Evolutionary conservation across 2,797 vertebrate species (phyloP), one percentile per base, ranked within the genome.

Genomic region (Protonibea diacanthus): DNA sequence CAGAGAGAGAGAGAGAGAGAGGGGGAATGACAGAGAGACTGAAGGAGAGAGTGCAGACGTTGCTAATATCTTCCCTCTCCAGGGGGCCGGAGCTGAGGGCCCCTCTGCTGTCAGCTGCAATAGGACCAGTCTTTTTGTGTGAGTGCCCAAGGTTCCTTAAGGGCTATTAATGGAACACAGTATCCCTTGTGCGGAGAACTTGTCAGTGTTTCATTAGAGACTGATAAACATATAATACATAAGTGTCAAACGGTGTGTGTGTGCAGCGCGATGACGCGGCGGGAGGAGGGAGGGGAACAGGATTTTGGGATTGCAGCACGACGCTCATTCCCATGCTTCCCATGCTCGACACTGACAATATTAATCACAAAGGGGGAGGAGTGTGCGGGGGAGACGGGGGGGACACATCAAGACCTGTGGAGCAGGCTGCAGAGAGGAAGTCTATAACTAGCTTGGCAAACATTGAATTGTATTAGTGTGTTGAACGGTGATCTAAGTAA

Each of bases 201-300:
- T 93, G 93, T 94, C 92, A 94, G 91, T 91, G 91, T 93, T 94
- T 94, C 93, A 95, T 94, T 91, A 96, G 89, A 93, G 90, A 90
- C 84, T 93, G 90, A 93, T 93, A 95, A 96, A 94, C 91, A 94
- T 94, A 93, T 92, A 94, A 93, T 91, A 88, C 88, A 91, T 85
- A 90, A 86, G 89, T 93, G 91, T 94, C 93, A 94, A 85, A 79
- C 87, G 86, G 91, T 86, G 84, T 89, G 83, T 68, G 85, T 67
- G 85, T 80, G 78, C 76, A 76, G 86, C 78, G 90, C 74, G 84
- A 89, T 20, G 81, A 71, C 66, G 52, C 76, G 68, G 83, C 60
- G 57, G 74, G 78, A 86, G 64, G 33, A 38, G 68, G 6, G 29
- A 6, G 29, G 29, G 80, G 86, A 82, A 42, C 59, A 76, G 79